These are phyloP conservation scores for Morinoia aosen DNA, from an alignment of 2,888 invertebrate genomes.

Conservation along the genomic window DNA sequence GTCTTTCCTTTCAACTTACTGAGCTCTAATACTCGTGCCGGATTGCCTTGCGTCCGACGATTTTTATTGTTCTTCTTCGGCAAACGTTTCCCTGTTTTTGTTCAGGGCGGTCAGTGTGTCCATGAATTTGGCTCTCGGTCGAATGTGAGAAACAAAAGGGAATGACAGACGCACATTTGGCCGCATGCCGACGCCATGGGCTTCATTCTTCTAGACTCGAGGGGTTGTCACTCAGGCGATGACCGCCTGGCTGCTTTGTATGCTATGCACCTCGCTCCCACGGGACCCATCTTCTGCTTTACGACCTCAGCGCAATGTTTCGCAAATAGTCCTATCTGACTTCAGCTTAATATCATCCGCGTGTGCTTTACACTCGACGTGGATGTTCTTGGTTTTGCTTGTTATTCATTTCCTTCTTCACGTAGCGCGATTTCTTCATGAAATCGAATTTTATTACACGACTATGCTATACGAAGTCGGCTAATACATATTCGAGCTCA, in stretches of 20 bases:
- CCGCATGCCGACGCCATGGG: constrained; percentile 37
- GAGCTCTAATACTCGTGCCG: not conserved
- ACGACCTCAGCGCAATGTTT: constrained; percentile 12
- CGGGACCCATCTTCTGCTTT: constrained; percentile 24
- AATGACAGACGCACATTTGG: constrained; percentile 42
- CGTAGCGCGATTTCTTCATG: not conserved
- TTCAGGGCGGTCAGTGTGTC: constrained; percentile 22
- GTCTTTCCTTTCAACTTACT: constrained; percentile 12
- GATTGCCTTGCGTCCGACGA: not conserved
- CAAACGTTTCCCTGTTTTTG: not conserved
- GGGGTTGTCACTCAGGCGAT: constrained; percentile 38
- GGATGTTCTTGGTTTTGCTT: not conserved
- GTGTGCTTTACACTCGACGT: not conserved
- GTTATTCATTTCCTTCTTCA: not conserved
- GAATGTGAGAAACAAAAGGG: constrained; percentile 45
- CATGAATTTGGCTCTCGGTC: constrained; percentile 8
- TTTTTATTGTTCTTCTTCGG: not conserved
- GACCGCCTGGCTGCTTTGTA: constrained; percentile 1
- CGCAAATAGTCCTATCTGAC: not conserved
- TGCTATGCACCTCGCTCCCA: constrained; percentile 1
- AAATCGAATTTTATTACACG: too few relatives aligned
- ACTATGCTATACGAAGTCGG: too few relatives aligned
- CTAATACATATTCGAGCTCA: too few relatives aligned
- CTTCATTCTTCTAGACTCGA: constrained; percentile 23
- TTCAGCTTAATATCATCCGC: not conserved